A percentile compares a stretch with the other conserved stretches of the same genome.
phyloP scores from a whole-genome alignment of 1,140 invertebrate species.

The Triops longicaudatus region DNA sequence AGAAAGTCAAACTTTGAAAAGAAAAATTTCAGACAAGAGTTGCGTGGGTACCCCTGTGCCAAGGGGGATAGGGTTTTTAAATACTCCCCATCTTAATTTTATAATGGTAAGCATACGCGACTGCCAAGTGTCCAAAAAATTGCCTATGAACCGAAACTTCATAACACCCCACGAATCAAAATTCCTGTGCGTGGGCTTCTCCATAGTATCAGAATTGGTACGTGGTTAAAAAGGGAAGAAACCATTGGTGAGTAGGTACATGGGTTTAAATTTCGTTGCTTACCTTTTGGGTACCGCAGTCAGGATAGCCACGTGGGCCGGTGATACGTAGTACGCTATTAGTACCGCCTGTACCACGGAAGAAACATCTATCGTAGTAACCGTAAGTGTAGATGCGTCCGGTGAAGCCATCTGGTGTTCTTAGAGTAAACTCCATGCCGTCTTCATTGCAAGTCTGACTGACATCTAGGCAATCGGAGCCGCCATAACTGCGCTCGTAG shows the following conservation, averaged over 20 bases:
- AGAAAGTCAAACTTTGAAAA: too few relatives aligned
- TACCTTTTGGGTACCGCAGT: constrained; percentile 77
- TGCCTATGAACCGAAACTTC: too few relatives aligned
- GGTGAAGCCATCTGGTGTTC: constrained; percentile 76
- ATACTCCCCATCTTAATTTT: too few relatives aligned
- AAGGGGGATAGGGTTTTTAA: too few relatives aligned
- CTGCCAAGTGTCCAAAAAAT: too few relatives aligned
- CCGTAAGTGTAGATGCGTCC: constrained; percentile 86
- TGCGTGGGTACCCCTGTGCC: too few relatives aligned
- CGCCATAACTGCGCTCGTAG: constrained; percentile 62
- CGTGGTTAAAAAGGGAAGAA: too few relatives aligned
- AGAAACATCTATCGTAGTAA: constrained; percentile 83
- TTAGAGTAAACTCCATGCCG: constrained; percentile 84
- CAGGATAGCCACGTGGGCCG: constrained; percentile 78
- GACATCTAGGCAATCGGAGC: constrained; percentile 73
- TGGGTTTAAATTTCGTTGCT: constrained; percentile 30
- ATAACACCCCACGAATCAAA: too few relatives aligned
- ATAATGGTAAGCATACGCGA: too few relatives aligned
- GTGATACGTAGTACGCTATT: constrained; percentile 73
- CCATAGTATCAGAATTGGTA: too few relatives aligned
- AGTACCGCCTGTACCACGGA: constrained; percentile 75
- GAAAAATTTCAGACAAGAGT: too few relatives aligned
- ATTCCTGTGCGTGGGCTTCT: too few relatives aligned
- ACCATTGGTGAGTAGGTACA: not conserved
- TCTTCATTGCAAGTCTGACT: constrained; percentile 84